Evolutionary conservation across 2,888 invertebrate species (phyloP).

Genomic region (Rhorus exstirpatorius): DNA sequence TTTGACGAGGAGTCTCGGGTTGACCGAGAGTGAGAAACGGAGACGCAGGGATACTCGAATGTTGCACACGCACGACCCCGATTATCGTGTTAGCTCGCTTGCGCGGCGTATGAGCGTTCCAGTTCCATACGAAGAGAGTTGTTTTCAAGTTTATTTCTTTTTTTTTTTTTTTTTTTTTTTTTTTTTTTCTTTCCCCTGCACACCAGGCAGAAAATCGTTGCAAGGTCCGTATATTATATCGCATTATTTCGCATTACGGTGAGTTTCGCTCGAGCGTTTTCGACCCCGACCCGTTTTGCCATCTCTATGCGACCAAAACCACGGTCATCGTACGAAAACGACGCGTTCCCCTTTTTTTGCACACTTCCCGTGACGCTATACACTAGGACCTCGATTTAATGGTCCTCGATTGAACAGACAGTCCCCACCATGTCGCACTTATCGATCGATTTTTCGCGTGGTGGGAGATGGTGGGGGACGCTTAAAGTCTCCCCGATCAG

Average conservation of each 20-base stretch:
- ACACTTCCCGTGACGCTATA: no score
- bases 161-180: slow-evolving; percentile 7
- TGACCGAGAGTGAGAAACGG: background rate
- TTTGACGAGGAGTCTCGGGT: background rate
- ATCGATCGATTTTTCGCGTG: no score
- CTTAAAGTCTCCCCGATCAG: no score
- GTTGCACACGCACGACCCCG: slow-evolving; percentile 57
- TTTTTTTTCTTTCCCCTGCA: background rate
- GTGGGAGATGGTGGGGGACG: no score
- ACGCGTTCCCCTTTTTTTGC: background rate
- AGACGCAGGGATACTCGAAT: background rate
- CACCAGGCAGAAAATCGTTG: slow-evolving; percentile 39
- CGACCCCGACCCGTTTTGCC: slow-evolving; percentile 63
- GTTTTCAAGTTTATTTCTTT: slow-evolving; percentile 34
- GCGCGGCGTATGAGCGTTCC: slow-evolving; percentile 32
- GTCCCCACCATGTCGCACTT: no score
- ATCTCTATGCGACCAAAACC: slow-evolving; percentile 35
- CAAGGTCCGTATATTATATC: slow-evolving; percentile 52
- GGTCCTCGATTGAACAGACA: no score
- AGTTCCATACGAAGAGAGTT: slow-evolving; percentile 63
- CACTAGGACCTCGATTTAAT: no score
- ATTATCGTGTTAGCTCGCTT: slow-evolving; percentile 43
- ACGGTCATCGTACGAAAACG: slow-evolving; percentile 35
- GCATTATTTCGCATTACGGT: slow-evolving; percentile 11
- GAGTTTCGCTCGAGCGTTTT: slow-evolving; percentile 4